Base-by-base conservation (phyloP, 1,140 invertebrate species). In the Nylanderia fulva region DNA sequence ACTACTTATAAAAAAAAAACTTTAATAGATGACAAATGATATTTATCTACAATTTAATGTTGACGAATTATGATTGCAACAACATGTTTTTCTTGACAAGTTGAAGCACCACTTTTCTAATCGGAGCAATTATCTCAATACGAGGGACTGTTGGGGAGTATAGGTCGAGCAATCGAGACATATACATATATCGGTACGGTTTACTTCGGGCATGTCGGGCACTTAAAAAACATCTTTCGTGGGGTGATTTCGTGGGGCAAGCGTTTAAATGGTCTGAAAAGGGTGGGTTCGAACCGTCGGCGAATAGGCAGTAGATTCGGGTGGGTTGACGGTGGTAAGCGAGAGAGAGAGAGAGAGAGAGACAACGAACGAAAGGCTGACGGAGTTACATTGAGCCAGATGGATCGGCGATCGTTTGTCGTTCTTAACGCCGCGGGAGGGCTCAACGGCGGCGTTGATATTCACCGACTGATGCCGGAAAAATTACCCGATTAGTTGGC, bases 351-450 rank as follows among this genome's bases (percentile, higher is more conserved):
- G 45, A n/a, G n/a, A n/a, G n/a, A n/a, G n/a, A n/a, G n/a, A n/a
- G 18, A 13, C 29, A 71, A 54, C 29, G 58, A 68, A 39, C 13
- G 69, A 29, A 76, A 69, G 83, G 77, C 77, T 86, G 90, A 90
- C 52, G 88, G 91, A 90, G 91, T 92, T 86, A 87, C 91, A 88
- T 92, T 94, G 93, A 94, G 94, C 94, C 93, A 94, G 93, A 95
- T 94, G 92, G 93, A 94, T 94, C 91, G 94, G 86, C 92, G 91
- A 94, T 94, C 94, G 93, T 94, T 95, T 94, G 92, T 95, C 94
- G 93, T 94, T 93, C 93, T 95, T 94, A 95, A 92, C 90, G 92
- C 93, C 89, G 89, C 86, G 71, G 85, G 76, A 86, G 91, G 91
- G 92, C 91, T 93, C 92, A 93, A 90, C 88, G 88, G 74, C 87